phyloP scores from a whole-genome alignment of 2,888 invertebrate species.

The Malacosoma neustria region DNA sequence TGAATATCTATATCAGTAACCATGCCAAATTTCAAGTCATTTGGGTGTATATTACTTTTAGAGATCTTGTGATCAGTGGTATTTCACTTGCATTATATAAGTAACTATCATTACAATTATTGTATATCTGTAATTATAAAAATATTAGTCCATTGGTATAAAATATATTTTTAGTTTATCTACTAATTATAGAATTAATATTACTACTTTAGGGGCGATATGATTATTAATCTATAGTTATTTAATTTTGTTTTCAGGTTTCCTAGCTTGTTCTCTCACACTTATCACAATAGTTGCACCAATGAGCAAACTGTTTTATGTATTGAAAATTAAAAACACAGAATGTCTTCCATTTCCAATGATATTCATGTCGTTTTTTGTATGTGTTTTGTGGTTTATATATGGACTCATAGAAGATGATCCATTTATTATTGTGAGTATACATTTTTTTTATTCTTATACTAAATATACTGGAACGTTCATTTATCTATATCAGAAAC shows the following conservation, averaged over 20 bases:
- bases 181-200: no score
- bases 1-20: no score
- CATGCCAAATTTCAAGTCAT: no score
- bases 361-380: conserved; percentile 87
- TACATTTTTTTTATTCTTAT: no score
- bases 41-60: no score
- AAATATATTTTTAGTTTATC: background rate
- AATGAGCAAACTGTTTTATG: conserved; percentile 85
- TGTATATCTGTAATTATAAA: no score
- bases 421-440: conserved; percentile 82
- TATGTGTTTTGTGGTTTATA: conserved; percentile 87
- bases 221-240: background rate
- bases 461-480: no score
- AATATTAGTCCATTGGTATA: background rate
- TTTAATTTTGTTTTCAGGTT: conserved; percentile 49
- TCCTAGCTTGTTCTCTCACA: conserved; percentile 82
- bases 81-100: no score
- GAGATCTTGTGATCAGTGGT: no score
- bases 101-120: no score
- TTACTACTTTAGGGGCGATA: no score
- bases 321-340: conserved; percentile 84
- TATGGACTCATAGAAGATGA: conserved; percentile 89
- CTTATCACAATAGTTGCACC: conserved; percentile 89
- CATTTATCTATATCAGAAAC: no score
- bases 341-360: conserved; percentile 92